Evolutionary conservation across 2,113 vertebrate genomes (phyloP).

Genomic region (Pseudonaja textilis): DNA sequence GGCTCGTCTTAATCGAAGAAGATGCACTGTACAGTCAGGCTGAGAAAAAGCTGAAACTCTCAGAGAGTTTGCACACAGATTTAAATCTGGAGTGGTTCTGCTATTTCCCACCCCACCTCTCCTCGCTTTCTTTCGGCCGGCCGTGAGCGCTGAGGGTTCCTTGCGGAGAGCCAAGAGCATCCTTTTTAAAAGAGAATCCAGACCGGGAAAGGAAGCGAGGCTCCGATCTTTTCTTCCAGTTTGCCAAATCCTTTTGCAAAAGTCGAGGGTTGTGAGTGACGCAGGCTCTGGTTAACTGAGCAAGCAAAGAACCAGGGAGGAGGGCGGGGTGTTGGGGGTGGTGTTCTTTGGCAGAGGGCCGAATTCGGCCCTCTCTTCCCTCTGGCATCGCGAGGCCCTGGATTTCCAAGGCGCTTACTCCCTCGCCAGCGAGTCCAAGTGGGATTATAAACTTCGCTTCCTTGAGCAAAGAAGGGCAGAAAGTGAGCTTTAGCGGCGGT

Average conservation of each 20-base stretch:
- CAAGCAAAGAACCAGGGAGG: not conserved
- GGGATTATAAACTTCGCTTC: too few relatives aligned
- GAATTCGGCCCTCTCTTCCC: not conserved
- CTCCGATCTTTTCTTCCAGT: not conserved
- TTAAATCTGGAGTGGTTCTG: not conserved
- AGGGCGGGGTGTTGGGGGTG: too few relatives aligned
- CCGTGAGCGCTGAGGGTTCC: not conserved
- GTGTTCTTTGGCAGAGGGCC: not conserved
- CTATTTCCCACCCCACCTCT: rapidly evolving
- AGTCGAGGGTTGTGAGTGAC: not conserved
- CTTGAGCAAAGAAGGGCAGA: too few relatives aligned
- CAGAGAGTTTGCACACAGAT: not conserved
- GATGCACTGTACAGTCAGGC: not conserved
- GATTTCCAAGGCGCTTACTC: not conserved
- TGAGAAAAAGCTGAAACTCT: not conserved
- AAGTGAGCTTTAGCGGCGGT: not conserved
- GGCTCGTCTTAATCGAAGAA: not conserved
- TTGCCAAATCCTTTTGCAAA: not conserved
- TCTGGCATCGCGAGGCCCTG: not conserved
- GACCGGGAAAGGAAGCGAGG: not conserved
- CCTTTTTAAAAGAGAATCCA: not conserved
- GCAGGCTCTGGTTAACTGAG: not conserved
- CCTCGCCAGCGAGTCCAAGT: not conserved
- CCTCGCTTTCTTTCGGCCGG: not conserved
- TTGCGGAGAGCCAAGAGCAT: not conserved